Evolutionary conservation across 2,113 vertebrate species (phyloP).

Genomic region (Salvator merianae): DNA sequence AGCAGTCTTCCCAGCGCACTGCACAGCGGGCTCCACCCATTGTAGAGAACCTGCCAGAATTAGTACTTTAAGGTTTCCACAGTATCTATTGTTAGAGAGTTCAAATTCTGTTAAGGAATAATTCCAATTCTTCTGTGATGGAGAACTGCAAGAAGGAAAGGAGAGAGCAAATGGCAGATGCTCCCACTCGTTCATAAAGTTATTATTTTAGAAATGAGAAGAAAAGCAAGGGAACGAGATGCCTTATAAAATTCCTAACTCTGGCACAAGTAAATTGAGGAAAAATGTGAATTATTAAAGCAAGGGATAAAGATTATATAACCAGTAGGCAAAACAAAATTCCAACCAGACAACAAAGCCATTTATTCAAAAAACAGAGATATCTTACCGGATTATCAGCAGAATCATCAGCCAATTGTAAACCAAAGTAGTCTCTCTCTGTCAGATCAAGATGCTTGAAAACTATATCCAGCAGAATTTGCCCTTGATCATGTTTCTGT

Average conservation of each 20-base stretch:
- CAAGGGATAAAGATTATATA: background rate
- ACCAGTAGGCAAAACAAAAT: conserved; percentile 12
- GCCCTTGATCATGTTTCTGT: conserved; percentile 94
- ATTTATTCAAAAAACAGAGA: background rate
- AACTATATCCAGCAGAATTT: conserved; percentile 91
- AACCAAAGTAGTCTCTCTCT: conserved; percentile 97
- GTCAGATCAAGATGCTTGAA: conserved; percentile 98
- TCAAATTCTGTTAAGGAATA: background rate
- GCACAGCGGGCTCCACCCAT: no score
- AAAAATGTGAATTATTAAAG: background rate
- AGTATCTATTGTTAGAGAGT: background rate
- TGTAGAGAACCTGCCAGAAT: background rate
- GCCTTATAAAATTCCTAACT: no score
- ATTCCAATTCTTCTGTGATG: background rate
- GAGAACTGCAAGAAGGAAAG: background rate
- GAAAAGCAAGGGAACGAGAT: no score
- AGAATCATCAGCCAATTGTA: conserved; percentile 93
- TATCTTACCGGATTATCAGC: conserved; percentile 91
- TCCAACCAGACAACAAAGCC: conserved; percentile 22
- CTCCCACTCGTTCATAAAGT: background rate
- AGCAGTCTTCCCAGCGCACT: no score
- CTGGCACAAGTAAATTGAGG: no score
- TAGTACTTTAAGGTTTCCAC: background rate
- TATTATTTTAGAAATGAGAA: background rate
- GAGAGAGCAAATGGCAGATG: background rate